phyloP scores from a whole-genome alignment of 2,797 vertebrate species.

The Melanotaenia trifasciata region DNA sequence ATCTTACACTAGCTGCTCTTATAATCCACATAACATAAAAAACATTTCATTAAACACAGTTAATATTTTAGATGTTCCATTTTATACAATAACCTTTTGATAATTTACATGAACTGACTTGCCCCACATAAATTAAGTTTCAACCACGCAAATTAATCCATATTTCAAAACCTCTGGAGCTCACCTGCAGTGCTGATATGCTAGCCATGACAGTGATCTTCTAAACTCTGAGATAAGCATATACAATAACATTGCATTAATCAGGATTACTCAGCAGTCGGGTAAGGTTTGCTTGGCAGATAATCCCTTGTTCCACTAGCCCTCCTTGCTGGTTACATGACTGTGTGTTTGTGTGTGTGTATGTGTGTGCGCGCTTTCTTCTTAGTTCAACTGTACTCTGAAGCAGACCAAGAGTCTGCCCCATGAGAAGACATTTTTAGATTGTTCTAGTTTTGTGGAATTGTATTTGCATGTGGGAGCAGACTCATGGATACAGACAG shows the following conservation, averaged over 20 bases:
- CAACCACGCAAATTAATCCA: slow-evolving; percentile 11
- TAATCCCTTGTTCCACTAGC: slow-evolving; percentile 51
- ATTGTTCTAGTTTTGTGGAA: slow-evolving; percentile 67
- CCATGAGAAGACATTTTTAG: slow-evolving; percentile 71
- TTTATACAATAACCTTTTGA: background rate
- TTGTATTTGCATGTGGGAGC: slow-evolving; percentile 52
- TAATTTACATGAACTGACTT: slow-evolving; percentile 1
- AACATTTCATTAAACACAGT: background rate
- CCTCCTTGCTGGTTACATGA: slow-evolving; percentile 54
- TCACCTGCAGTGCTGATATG: slow-evolving; percentile 28
- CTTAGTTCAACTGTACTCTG: slow-evolving; percentile 61
- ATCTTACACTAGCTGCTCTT: background rate
- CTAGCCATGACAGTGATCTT: slow-evolving; percentile 43
- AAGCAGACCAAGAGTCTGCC: slow-evolving; percentile 63
- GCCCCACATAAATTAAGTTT: background rate
- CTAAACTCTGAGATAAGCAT: slow-evolving; percentile 50
- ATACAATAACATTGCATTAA: slow-evolving; percentile 59
- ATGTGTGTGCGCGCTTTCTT: slow-evolving; percentile 22
- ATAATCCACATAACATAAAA: slow-evolving; percentile 3
- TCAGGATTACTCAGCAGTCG: slow-evolving; percentile 68
- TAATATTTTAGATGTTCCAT: background rate
- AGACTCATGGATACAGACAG: slow-evolving; percentile 46
- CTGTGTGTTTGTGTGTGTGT: slow-evolving; percentile 17
- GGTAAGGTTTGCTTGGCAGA: slow-evolving; percentile 62
- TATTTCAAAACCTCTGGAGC: slow-evolving; percentile 21